Evolutionary conservation across 2,113 vertebrate species (phyloP).

Genomic region (Oncorhynchus gorbuscha): DNA sequence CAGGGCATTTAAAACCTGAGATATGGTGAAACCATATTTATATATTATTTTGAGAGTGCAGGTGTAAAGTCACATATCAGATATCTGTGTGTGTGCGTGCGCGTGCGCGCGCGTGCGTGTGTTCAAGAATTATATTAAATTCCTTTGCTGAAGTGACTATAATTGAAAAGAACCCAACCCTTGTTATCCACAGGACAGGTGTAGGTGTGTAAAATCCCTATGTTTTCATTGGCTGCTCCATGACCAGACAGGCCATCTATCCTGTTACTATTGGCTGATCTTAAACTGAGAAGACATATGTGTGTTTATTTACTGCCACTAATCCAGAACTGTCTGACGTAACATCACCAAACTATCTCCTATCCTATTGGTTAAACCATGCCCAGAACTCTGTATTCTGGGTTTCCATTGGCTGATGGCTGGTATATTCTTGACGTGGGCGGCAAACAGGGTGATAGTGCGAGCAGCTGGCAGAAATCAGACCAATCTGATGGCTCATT

Average conservation of each 20-base stretch:
- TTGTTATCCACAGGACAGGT: no score
- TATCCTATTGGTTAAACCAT: constrained; percentile 45
- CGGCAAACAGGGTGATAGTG: constrained; percentile 53
- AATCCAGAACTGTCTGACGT: background rate
- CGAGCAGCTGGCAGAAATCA: constrained; percentile 66
- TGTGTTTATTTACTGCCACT: background rate
- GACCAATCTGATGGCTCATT: constrained; percentile 61
- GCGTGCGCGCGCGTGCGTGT: background rate
- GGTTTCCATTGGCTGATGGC: background rate
- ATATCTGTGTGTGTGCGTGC: background rate
- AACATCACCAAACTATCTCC: background rate
- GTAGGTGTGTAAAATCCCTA: no score
- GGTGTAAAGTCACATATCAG: background rate
- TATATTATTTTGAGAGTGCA: no score
- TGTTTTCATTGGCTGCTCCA: no score
- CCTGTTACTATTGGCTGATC: no score
- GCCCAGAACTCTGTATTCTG: constrained; percentile 21
- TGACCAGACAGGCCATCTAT: no score
- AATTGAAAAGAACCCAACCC: no score
- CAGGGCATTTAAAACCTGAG: no score
- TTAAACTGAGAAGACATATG: background rate
- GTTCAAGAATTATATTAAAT: no score
- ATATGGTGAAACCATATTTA: no score
- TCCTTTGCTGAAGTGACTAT: no score
- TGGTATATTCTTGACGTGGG: constrained; percentile 13